Evolutionary conservation across 1,140 invertebrate species (phyloP), one percentile per base, ranked within the genome.

Genomic region (Diorhabda sublineata): DNA sequence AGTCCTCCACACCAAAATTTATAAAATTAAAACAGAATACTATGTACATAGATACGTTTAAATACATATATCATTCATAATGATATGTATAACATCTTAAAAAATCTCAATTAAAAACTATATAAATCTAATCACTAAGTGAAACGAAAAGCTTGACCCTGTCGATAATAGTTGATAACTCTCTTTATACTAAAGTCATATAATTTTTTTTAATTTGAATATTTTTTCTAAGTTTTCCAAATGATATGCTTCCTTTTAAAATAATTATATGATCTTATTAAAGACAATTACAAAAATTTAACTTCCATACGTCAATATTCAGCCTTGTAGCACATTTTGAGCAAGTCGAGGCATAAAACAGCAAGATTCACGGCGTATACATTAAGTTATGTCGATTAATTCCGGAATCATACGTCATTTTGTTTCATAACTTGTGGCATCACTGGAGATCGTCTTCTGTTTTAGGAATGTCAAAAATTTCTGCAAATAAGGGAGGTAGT

Each of bases 401-500:
- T 45, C 64, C 47, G 47, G 47, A 52, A 52, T 65, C 63, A 42
- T 59, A 68, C 71, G 62, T 59, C 61, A 44, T 62, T 62, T 62
- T 44, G 42, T 42, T 64, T 8, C n/a, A 52, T 26, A 73, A n/a
- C 42, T 43, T 45, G 7, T 67, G n/a, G 58, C n/a, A 76, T 86
- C 83, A 87, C 80, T 88, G 86, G 67, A 88, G 81, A 81, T 91
- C 89, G 76, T 93, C 91, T 77, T 93, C 92, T 78, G 88, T 89
- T 83, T 94, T 96, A 61, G 95, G 95, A 85, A 98, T 97, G 87
- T 98, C 96, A 82, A 97, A 98, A 75, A 98, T 97, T 83, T 98
- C 96, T 42, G 96, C 94, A 81, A 97, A 98, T 52, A 98, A 87
- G 2, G 95, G 94, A 45, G 96, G 96, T 75, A 97, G 85, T 69